Evolutionary conservation across 2,888 invertebrate species (phyloP).

Genomic region (Andrena praecox): DNA sequence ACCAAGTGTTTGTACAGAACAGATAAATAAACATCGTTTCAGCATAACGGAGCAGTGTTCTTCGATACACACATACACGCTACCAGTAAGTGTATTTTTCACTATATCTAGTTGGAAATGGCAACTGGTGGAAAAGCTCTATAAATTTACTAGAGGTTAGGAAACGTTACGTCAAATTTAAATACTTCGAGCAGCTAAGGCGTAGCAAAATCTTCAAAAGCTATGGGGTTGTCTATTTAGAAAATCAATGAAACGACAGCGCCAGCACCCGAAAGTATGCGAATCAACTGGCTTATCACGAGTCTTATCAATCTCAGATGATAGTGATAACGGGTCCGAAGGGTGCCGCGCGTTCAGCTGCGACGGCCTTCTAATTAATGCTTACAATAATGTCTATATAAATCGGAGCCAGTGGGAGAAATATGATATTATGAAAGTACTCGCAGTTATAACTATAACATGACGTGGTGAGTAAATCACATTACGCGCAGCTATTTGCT

Average conservation of each 20-base stretch:
- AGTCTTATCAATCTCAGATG: conserved; percentile 22
- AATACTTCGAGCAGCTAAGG: not conserved
- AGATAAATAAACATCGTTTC: conserved; percentile 13
- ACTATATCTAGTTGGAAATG: not conserved
- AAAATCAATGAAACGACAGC: not conserved
- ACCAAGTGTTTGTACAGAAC: conserved; percentile 4
- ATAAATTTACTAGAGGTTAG: conserved; percentile 38
- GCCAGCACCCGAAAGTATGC: not conserved
- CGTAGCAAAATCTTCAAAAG: not conserved
- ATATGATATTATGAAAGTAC: conserved; percentile 28
- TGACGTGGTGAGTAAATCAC: conserved; percentile 67
- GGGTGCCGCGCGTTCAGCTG: not conserved
- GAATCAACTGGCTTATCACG: conserved; percentile 9
- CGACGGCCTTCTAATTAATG: conserved; percentile 3
- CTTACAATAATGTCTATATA: not conserved
- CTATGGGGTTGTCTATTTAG: not conserved
- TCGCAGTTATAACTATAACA: conserved; percentile 38
- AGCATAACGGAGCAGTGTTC: not conserved
- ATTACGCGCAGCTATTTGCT: not conserved
- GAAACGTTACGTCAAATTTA: conserved; percentile 6
- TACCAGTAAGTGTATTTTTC: not conserved
- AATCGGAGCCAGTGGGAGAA: not conserved
- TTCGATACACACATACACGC: not conserved
- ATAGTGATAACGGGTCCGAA: conserved; percentile 27
- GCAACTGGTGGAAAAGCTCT: not conserved